These are phyloP conservation scores for Rotaria sp. DNA, from an alignment of 2,888 invertebrate species.

Conservation along the genomic window DNA sequence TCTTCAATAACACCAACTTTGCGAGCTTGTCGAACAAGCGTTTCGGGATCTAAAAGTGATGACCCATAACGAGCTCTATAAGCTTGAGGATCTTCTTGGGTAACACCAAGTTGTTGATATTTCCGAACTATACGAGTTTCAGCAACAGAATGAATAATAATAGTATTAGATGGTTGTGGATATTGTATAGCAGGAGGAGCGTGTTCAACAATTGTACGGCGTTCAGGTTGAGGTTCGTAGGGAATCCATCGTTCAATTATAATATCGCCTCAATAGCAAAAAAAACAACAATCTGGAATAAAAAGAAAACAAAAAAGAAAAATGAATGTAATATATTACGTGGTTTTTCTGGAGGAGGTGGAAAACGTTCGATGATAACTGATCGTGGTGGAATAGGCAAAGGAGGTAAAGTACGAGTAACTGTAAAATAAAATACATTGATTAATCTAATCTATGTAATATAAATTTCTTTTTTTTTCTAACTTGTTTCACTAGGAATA, in stretches of 20 bases:
- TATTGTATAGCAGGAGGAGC: background rate
- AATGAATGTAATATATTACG: no score
- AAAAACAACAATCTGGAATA: no score
- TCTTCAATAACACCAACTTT: background rate
- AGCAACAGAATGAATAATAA: slow-evolving; percentile 11
- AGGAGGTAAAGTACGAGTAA: slow-evolving; percentile 16
- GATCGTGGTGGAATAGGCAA: slow-evolving; percentile 32
- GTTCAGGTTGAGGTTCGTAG: background rate
- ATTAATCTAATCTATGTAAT: no score
- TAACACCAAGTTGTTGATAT: slow-evolving; percentile 28
- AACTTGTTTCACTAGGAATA: background rate
- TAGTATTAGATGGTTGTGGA: slow-evolving; percentile 28
- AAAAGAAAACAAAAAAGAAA: no score
- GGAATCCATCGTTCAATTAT: slow-evolving; percentile 27
- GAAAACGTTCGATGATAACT: slow-evolving; percentile 27
- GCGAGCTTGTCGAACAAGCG: background rate
- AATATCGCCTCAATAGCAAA: no score
- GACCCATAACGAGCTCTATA: background rate
- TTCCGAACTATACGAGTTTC: slow-evolving; percentile 27
- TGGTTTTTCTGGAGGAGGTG: no score
- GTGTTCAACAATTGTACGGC: slow-evolving; percentile 20
- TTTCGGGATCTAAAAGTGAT: background rate
- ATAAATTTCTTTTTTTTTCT: background rate
- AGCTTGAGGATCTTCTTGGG: background rate
- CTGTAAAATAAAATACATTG: background rate